Evolutionary conservation across 1,140 invertebrate species (phyloP), one percentile per base, ranked within the genome.

Genomic region (Drosophila mojavensis): DNA sequence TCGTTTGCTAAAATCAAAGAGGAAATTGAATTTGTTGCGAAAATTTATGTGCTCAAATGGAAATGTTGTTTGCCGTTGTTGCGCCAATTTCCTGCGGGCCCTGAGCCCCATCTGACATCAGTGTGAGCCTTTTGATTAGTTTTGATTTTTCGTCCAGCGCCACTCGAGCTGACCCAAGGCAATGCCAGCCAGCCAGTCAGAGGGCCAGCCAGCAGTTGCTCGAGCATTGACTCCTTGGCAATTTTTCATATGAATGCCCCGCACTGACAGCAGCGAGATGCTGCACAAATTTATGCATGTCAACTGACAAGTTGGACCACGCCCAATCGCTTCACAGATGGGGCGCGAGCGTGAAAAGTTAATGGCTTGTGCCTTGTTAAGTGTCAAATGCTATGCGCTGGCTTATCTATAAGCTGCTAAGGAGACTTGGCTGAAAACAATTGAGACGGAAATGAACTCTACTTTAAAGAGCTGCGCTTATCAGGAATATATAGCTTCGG

Each of bases 21-120:
- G 84, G 84, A 89, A 89, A 89, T 89, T 89, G 84, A 89, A 89
- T 89, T 89, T 83, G 84, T 89, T 89, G 84, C 68, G 78, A 89
- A 89, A 89, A 89, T 89, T 80, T 89, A 89, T 89, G 84, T 88
- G 76, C 64, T 84, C 74, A 62, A 84, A 89, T 89, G 84, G 84
- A 89, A 89, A 89, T 81, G 84, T 78, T 88, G 70, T 89, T 89
- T 89, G 84, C 82, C 75, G 73, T 84, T 78, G 79, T 72, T 78
- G 71, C 74, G 77, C 73, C 84, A 89, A 89, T 89, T 84, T 89
- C 84, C 80, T 89, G 81, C 33, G 64, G 62, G 50, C 48, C 55
- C 56, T 36, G 36, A 30, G 33, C 45, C 54, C 71, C 47, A 62
- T 59, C 64, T 68, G 68, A 58, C 50, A 76, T 56, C 68, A 48